Evolutionary conservation across 1,140 invertebrate genomes (phyloP), one percentile per base, ranked within the genome.

Genomic region (Drosophila nasuta): DNA sequence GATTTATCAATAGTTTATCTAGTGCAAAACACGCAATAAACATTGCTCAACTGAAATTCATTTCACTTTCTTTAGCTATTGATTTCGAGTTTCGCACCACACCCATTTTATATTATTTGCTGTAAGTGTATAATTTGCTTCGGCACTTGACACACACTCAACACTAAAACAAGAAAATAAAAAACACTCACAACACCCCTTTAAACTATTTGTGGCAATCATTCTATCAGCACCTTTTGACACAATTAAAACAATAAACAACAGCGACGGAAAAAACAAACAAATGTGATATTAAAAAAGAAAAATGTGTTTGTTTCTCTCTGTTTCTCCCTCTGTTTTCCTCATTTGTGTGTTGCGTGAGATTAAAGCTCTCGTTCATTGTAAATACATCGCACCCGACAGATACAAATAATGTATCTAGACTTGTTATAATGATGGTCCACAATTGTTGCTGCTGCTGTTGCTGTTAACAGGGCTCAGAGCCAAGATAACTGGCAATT

Each of bases 221-320:
- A 63, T 80, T 56, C 46, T 52, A 75, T 49, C 41, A 65, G 35
- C 43, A 66, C 48, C 80, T 75, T 83, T 73, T 77, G 72, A 83
- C 76, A 69, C 65, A 76, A 82, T 82, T 82, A 65, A 65, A 75
- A 77, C 52, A 82, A 80, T 80, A 80, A 80, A 82, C 52, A 73
- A 78, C 52, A 68, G 45, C 48, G 33, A 58, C 5, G 25, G 33
- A 30, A 59, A 11, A 38, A 38, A 51, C n/a, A 51, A 68, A 35
- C 35, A 48, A 71, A 68, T 75, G 65, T 70, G 64, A 64, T 30
- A 57, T 70, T 65, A 68, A 56, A 72, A 54, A 68, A 56, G 15
- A 41, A 56, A 56, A 56, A 41, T 59, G 7, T 69, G 38, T 13
- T 13, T 79, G 20, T 20, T 20, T 20, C 20, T 38, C 2, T 38